phyloP scores from a whole-genome alignment of 2,113 vertebrate species.

The Alosa alosa region DNA sequence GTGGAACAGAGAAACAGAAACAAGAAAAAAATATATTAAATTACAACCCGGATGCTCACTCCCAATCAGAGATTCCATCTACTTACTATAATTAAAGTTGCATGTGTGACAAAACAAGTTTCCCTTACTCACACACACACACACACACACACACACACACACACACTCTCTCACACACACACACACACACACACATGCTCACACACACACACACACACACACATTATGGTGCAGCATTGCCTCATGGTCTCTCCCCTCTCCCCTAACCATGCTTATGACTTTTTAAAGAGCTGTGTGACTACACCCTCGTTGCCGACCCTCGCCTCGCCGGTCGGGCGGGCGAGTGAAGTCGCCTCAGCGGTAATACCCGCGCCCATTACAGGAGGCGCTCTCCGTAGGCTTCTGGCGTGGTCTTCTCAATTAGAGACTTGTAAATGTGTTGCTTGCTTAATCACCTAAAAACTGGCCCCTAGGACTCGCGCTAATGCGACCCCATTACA shows the following conservation, averaged over 20 bases:
- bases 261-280: conserved; percentile 40
- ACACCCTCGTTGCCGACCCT: conserved; percentile 36
- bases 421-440: conserved; percentile 76
- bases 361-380: conserved; percentile 60
- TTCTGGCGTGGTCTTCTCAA: conserved; percentile 70
- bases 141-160: background rate
- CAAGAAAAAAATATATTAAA: conserved; percentile 36
- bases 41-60: conserved; percentile 41
- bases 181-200: background rate
- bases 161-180: background rate
- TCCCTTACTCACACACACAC: conserved; percentile 25
- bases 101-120: conserved; percentile 41
- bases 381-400: conserved; percentile 57
- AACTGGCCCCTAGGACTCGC: conserved; percentile 66
- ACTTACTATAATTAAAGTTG: conserved; percentile 52
- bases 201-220: background rate
- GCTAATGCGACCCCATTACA: conserved; percentile 73
- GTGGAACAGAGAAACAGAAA: background rate
- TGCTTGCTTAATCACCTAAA: conserved; percentile 76
- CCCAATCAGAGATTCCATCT: conserved; percentile 45
- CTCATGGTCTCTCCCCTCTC: conserved; percentile 31
- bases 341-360: conserved; percentile 1
- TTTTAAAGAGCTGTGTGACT: conserved; percentile 42
- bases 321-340: conserved; percentile 12
- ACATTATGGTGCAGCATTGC: conserved; percentile 35